A percentile compares a stretch with the other conserved stretches of the same genome.
Conservation (phyloP, 2,797 vertebrate species). For the Semotilus atromaculatus region DNA sequence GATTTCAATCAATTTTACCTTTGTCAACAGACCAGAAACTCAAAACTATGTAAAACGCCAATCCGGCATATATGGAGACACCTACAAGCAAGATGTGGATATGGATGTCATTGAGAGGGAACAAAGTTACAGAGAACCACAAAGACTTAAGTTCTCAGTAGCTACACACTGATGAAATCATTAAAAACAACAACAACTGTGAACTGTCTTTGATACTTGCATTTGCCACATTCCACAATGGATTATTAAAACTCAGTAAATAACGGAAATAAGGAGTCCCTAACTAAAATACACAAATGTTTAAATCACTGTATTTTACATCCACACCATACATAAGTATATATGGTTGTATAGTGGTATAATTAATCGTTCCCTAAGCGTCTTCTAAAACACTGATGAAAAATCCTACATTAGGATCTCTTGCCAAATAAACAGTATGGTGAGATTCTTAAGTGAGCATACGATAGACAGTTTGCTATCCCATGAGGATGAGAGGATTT, state of each 20-base stretch:
- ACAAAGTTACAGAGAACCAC: constrained; percentile 69
- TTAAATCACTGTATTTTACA: constrained; percentile 6
- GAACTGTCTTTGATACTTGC: constrained; percentile 56
- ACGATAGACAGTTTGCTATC: too few species aligned
- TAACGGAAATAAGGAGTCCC: background rate
- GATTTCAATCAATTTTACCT: background rate
- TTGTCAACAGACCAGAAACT: constrained; percentile 63
- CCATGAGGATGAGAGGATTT: too few species aligned
- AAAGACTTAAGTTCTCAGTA: constrained; percentile 32
- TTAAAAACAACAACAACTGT: background rate
- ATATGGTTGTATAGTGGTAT: background rate
- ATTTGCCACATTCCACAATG: constrained; percentile 51
- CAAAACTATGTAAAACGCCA: constrained; percentile 73
- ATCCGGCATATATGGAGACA: constrained; percentile 73
- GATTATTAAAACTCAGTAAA: background rate
- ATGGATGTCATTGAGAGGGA: constrained; percentile 74
- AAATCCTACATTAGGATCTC: background rate
- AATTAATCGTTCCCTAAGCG: too few species aligned
- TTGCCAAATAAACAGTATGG: background rate
- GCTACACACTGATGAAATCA: background rate
- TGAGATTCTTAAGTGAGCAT: too few species aligned
- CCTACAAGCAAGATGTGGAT: constrained; percentile 76
- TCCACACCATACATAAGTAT: background rate
- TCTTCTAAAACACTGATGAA: background rate
- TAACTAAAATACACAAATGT: background rate